Evolutionary conservation across 1,140 invertebrate species (phyloP).

Genomic region (Drosophila nigromelanica): DNA sequence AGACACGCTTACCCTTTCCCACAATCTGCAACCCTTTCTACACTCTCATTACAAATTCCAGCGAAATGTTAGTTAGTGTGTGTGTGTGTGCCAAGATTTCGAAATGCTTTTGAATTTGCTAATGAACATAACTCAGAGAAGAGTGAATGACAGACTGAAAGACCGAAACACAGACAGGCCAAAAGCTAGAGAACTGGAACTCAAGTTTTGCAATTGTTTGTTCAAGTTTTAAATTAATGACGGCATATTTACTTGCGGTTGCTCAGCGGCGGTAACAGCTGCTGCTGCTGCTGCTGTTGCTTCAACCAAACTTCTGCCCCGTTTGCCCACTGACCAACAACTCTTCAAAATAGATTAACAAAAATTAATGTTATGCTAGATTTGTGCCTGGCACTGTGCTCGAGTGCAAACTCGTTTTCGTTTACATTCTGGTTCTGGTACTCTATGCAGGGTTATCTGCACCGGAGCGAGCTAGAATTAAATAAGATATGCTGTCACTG

Average conservation of each 20-base stretch:
- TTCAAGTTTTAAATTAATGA: conserved; percentile 80
- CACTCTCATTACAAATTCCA: conserved; percentile 67
- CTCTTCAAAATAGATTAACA: conserved; percentile 79
- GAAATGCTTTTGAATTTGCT: conserved; percentile 68
- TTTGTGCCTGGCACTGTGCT: conserved; percentile 31
- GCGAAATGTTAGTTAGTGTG: conserved; percentile 47
- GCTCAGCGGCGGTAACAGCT: conserved; percentile 38
- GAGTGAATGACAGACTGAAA: conserved; percentile 27
- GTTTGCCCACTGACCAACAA: conserved; percentile 59
- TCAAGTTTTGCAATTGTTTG: conserved; percentile 66
- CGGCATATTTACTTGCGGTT: conserved; percentile 78
- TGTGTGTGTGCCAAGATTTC: conserved; percentile 36
- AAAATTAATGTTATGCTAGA: conserved; percentile 76
- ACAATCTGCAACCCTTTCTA: background rate
- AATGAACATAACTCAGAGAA: conserved; percentile 78
- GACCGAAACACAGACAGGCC: background rate
- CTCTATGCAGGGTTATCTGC: conserved; percentile 27
- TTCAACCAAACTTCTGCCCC: background rate
- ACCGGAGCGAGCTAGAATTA: conserved; percentile 63
- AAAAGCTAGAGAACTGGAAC: background rate
- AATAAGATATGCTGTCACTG: conserved; percentile 80
- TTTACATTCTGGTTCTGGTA: background rate
- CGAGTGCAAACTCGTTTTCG: conserved; percentile 38
- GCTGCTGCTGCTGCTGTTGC: background rate
- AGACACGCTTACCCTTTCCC: background rate